These are phyloP conservation scores for Petrolisthes manimaculis DNA, from an alignment of 2,888 invertebrate species.

Conservation along the genomic window DNA sequence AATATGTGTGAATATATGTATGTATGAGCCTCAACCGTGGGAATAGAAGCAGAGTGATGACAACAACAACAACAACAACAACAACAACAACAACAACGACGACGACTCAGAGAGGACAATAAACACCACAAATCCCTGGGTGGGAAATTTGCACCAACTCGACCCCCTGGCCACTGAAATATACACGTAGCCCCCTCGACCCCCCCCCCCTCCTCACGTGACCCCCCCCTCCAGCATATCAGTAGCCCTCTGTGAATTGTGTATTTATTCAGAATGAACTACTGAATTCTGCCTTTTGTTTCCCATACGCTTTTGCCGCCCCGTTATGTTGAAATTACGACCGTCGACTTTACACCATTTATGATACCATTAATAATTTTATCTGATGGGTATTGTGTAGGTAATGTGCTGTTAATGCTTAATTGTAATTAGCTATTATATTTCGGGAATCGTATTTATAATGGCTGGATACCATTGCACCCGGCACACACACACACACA, in stretches of 20 bases:
- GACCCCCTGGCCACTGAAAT: slow-evolving; percentile 22
- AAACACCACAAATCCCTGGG: slow-evolving; percentile 24
- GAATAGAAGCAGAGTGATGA: too few species aligned
- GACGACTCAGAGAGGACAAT: not conserved
- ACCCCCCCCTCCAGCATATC: slow-evolving; percentile 34
- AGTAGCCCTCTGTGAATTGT: slow-evolving; percentile 29
- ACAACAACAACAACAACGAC: not conserved
- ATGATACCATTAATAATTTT: slow-evolving; percentile 1
- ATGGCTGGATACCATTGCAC: too few species aligned
- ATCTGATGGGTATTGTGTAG: too few species aligned
- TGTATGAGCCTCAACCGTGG: too few species aligned
- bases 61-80: not conserved
- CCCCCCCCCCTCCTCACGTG: too few species aligned
- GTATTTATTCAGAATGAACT: slow-evolving; percentile 34
- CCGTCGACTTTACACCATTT: too few species aligned
- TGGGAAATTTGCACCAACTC: slow-evolving; percentile 25
- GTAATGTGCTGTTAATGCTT: too few species aligned
- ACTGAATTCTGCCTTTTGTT: slow-evolving; percentile 31
- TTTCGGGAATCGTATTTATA: too few species aligned
- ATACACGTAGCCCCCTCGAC: slow-evolving; percentile 16
- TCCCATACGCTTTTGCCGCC: not conserved
- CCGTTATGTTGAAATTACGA: not conserved
- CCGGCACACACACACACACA: too few species aligned
- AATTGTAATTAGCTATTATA: too few species aligned
- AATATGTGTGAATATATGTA: too few species aligned